Base-by-base conservation (phyloP, 30 jellyfish, hydroid and myxozoan genomes). In the Rhopilema esculentum region DNA sequence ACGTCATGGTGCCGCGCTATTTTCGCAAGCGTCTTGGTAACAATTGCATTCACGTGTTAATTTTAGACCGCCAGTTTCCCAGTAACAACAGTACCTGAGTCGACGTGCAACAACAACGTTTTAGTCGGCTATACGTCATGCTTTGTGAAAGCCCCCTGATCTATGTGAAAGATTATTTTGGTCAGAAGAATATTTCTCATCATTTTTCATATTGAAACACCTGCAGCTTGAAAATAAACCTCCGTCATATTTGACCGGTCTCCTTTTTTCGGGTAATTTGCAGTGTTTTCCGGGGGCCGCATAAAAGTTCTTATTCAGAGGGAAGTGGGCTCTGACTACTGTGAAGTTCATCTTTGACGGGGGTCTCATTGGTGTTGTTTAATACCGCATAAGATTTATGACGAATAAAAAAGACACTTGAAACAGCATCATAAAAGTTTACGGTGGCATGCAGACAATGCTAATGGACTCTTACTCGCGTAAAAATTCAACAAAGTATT, bases 381-480 rank as follows among this genome's bases (percentile, higher is more conserved):
- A 24, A 16, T 26, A 15, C 23, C 18, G 49, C 49, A 23, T 66
- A 2, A 66, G 77, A 66, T 66, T 66, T 66, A 66, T 31, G 77
- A 66, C 18, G 0, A 23, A n/a, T 16, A 16, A 40, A 40, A 40
- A 40, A 40, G 77, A 66, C 77, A 66, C 23, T 66, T 66, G 77
- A n/a, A 66, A 23, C 33, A 48, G 67, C 48, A 78, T 61, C 78
- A 61, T 78, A 66, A 66, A 66, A 66, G 77, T 66, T 23, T 21
- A 23, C 50, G 65, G 68, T 25, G 30, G 68, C 65, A 66, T 40
- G 25, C 79, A 29, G 88, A 78, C 88, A 78, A 78, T 78, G 77
- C 88, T 33, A 78, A 78, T 78, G 79, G 65, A 49, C 88, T 33
- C 57, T 78, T 78, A 57, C 48, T 62, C 67, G 19, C 71, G 67